These are phyloP conservation scores for Archocentrus centrarchus DNA, from an alignment of 2,113 vertebrate genomes.

Conservation along the genomic window DNA sequence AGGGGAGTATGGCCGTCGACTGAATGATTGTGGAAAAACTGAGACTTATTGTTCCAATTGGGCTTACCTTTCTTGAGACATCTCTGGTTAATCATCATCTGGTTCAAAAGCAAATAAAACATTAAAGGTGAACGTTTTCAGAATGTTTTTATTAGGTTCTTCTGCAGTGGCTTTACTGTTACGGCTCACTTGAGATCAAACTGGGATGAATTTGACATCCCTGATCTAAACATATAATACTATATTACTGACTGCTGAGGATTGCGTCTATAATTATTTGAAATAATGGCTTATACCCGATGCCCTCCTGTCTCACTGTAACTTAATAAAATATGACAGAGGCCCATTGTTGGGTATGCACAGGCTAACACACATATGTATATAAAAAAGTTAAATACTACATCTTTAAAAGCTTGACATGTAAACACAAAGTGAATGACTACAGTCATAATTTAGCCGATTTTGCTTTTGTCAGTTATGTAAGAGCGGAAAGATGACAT, in stretches of 20 bases:
- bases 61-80: not conserved
- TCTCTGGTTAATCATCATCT: fast-evolving
- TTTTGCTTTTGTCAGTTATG: not conserved
- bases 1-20: not conserved
- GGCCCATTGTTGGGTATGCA: not conserved
- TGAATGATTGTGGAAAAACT: not conserved
- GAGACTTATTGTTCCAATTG: not conserved
- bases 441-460: not conserved
- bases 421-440: not conserved
- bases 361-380: not conserved
- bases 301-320: not conserved
- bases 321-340: not conserved
- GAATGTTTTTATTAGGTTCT: too few relatives aligned
- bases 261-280: not conserved
- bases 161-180: too few relatives aligned
- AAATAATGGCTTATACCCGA: not conserved
- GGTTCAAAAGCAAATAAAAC: not conserved
- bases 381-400: not conserved
- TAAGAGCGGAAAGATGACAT: not conserved
- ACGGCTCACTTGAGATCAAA: too few relatives aligned
- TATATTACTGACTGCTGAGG: too few relatives aligned
- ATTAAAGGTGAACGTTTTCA: not conserved
- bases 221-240: too few relatives aligned
- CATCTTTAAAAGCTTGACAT: not conserved
- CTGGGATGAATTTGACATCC: too few relatives aligned